These are phyloP conservation scores for Hapalemur alaotrensis DNA, from an alignment of 2,797 vertebrate genomes.

Conservation along the genomic window DNA sequence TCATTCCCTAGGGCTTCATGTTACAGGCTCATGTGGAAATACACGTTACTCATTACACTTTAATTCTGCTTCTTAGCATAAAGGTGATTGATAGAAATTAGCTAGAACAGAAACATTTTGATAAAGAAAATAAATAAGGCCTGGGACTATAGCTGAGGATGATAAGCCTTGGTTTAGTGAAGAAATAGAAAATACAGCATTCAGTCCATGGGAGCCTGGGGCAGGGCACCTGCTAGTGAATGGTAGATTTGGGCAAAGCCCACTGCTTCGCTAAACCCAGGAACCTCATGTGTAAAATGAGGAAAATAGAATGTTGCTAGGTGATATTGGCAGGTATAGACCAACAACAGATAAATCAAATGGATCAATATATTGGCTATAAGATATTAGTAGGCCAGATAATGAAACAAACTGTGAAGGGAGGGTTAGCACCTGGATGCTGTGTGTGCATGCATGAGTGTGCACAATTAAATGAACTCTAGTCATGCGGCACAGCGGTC, in stretches of 20 bases:
- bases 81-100: background rate
- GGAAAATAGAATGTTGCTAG: background rate
- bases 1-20: background rate
- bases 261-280: background rate
- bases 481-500: background rate
- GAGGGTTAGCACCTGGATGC: background rate
- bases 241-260: background rate
- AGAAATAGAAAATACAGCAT: background rate
- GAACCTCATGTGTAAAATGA: background rate
- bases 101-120: background rate
- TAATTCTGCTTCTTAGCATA: slow-evolving; percentile 39
- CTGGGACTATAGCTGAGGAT: background rate
- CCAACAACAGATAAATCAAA: background rate
- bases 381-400: background rate
- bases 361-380: background rate
- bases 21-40: background rate
- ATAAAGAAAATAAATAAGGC: slow-evolving; percentile 25
- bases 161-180: background rate
- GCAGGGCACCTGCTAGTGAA: background rate
- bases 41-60: background rate
- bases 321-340: background rate
- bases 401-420: background rate
- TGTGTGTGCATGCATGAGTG: background rate
- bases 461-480: background rate
- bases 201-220: background rate